phyloP scores from a whole-genome alignment of 2,797 vertebrate species.

The Dromococcyx pavoninus region DNA sequence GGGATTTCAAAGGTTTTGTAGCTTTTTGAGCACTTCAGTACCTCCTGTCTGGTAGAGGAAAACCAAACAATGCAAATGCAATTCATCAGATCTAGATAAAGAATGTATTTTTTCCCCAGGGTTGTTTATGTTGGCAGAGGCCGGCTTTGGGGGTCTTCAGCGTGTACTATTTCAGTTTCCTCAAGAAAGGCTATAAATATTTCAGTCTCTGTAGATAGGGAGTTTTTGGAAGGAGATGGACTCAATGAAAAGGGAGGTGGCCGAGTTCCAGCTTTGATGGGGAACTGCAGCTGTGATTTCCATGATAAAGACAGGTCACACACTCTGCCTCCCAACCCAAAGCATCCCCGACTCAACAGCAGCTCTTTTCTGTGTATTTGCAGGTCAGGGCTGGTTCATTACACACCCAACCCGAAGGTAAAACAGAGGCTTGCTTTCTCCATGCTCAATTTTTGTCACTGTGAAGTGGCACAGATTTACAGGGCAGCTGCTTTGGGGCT shows the following conservation, averaged over 20 bases:
- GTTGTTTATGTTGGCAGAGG: constrained; percentile 6
- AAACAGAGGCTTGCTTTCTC: background rate
- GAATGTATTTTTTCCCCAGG: background rate
- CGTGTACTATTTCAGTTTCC: background rate
- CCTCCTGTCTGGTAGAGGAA: background rate
- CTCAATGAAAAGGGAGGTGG: background rate
- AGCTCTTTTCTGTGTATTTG: fast-evolving
- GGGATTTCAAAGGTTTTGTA: background rate
- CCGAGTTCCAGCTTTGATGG: background rate
- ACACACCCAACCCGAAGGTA: background rate
- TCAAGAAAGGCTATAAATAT: constrained; percentile 14
- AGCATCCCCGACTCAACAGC: fast-evolving
- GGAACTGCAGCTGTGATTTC: background rate
- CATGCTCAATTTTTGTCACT: fast-evolving
- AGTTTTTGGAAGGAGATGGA: background rate
- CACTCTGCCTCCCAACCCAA: background rate
- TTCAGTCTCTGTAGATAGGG: background rate
- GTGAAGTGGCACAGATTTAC: background rate
- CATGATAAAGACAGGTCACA: fast-evolving
- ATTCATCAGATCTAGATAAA: background rate
- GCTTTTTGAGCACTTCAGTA: background rate
- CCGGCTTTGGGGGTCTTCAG: background rate
- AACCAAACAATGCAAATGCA: background rate
- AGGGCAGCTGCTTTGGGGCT: background rate
- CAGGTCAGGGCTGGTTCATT: fast-evolving